Evolutionary conservation across 2,888 invertebrate species (phyloP), one percentile per base, ranked within the genome.

Genomic region (Ditula angustiorana): DNA sequence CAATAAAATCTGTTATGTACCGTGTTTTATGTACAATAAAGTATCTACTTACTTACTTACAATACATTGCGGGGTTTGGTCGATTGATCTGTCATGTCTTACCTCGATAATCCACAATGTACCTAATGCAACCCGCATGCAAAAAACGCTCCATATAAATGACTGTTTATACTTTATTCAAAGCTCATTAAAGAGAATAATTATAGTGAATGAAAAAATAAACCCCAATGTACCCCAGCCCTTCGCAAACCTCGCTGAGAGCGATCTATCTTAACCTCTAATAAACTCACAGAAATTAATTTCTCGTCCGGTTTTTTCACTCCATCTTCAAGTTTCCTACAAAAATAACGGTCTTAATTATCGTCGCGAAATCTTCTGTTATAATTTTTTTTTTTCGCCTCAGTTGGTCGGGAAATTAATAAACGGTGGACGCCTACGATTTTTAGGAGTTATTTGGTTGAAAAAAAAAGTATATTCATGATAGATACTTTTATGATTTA

Each of bases 271-370:
- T 46, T 11, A 26, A 52, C 35, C 44, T 58, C 37, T 64, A 59
- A 58, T 64, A 58, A 58, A 59, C 58, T 53, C 21, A 11, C 16
- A 13, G 33, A 64, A 63, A 58, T 63, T 58, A 63, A 64, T 64
- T 53, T 52, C 24, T 23, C 28, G 13, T 2, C 35, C 5, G 16
- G 7, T 58, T 52, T 63, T n/a, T 58, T 28, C 44, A 26, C 57
- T 58, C 24, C 49, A 37, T 44, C 33, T 30, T 53, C 37, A 50
- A 62, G 56, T 49, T 49, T 44, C 7, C 19, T n/a, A 19, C 53
- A 46, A 59, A 59, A 58, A 57, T 24, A 57, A 59, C 58, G 10
- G 35, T 52, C 16, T 47, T 47, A 64, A 64, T 64, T 59, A 59
- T 37, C 44, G 52, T 33, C 50, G 21, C 58, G 26, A 21, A 41